Evolutionary conservation across 2,888 invertebrate genomes (phyloP), one percentile per base, ranked within the genome.

Genomic region (Protodeltote pygarga): DNA sequence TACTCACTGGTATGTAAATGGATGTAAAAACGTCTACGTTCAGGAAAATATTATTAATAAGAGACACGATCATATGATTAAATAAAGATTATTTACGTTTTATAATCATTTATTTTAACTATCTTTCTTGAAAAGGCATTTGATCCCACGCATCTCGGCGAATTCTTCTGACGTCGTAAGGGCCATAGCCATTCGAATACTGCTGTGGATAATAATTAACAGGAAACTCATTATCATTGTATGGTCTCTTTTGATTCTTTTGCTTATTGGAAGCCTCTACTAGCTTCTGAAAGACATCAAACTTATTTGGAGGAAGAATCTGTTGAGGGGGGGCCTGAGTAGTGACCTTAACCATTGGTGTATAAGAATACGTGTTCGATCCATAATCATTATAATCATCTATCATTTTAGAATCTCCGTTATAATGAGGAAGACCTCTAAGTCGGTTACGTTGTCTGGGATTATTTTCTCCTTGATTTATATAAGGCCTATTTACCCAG

Each of bases 361-460:
- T 21, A 20, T 60, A 60, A 0, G 62, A 51, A 5, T 60, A 60
- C 4, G 62, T 51, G 10, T 60, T 59, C 3, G 41, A n/a, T 24
- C 25, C 58, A 3, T 57, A 44, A n/a, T 61, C 60, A 38, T 34
- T 48, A 8, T 62, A 61, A 11, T 61, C 60, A 5, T 57, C 60
- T 1, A 52, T 31, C 20, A 52, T 39, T 17, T 45, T 62, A 2
- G 40, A 14, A 8, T 52, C 40, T 23, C 39, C 35, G 1, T 21
- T 15, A 16, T 37, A 46, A 2, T 27, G 52, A 0, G 48, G 13
- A 13, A 8, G 5, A 15, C 25, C 23, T 2, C 13, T 8, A 3
- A 45, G 3, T 37, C 3, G 38, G 20, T 11, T 34, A 6, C 2
- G 52, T n/a, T 13, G 16, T 1, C 15, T 34, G 1, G 24, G 29